phyloP scores from a whole-genome alignment of 2,113 vertebrate species.

The Progne subis region DNA sequence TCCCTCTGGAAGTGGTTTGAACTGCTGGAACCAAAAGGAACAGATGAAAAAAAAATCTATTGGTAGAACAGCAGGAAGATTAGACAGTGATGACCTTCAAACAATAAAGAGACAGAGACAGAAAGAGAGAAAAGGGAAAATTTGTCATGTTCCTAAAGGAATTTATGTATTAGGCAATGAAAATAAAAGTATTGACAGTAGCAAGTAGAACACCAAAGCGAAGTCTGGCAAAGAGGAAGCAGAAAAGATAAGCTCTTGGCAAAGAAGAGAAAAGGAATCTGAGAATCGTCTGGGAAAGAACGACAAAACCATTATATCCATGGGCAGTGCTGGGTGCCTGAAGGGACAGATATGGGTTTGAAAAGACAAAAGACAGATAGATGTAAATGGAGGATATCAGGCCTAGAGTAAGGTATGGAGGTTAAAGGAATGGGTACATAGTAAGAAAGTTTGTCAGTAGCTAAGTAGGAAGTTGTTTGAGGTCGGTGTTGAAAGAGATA shows the following conservation, averaged over 20 bases:
- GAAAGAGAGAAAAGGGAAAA: neutral
- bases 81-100: neutral
- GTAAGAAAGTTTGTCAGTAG: neutral
- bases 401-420: neutral
- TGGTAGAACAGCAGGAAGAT: neutral
- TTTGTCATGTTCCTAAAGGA: neutral
- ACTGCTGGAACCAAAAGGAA: neutral
- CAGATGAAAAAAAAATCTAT: neutral
- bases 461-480: neutral
- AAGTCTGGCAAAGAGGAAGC: neutral
- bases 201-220: neutral
- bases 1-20: neutral
- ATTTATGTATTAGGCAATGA: neutral
- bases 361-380: neutral
- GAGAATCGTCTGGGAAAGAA: neutral
- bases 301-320: neutral
- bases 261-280: neutral
- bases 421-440: neutral
- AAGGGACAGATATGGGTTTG: neutral
- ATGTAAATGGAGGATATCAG: neutral
- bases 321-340: neutral
- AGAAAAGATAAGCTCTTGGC: neutral
- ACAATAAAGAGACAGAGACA: neutral
- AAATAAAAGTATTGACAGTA: neutral
- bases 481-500: neutral